Evolutionary conservation across 2,888 invertebrate species (phyloP), one percentile per base, ranked within the genome.

Genomic region (Aquatica leii): DNA sequence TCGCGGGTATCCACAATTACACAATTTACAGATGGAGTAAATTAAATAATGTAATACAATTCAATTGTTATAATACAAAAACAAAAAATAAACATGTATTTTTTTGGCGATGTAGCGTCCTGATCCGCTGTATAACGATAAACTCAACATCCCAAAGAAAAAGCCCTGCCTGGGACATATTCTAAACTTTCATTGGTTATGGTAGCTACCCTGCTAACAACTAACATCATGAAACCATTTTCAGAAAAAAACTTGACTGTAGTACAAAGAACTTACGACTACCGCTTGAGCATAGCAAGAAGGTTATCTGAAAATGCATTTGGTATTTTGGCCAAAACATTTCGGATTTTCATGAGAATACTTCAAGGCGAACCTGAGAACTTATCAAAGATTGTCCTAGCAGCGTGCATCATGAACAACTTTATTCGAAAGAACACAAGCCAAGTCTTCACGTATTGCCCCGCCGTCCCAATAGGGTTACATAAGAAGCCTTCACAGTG

Each of bases 271-370:
- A 37, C 11, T 37, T 37, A 5, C 11, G 12, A 37, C 11, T 37
- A 37, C n/a, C 37, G 37, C 5, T 37, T 37, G 11, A 37, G 37
- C 37, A 37, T 11, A 37, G 37, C 37, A 37, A 37, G 37, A 37
- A 37, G 37, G 5, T 37, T 37, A 37, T 9, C 37, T 37, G 37
- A 37, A 37, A 37, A 37, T 37, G 37, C 37, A 37, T 37, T 37
- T 37, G 37, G 37, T 9, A 37, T 37, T 37, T 37, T 37, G 37
- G 12, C 5, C 5, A 11, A 37, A 37, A 37, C 9, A n/a, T 37
- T 37, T 37, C 37, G 11, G 11, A 37, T 37, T 37, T 37, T 37
- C 11, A 37, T 3, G 11, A 37, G 37, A 37, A 12, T n/a, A 37
- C n/a, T n/a, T n/a, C n/a, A n/a, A n/a, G n/a, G n/a, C n/a, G n/a